Evolutionary conservation across 2,888 invertebrate species (phyloP).

Genomic region (Bruchidius siliquastri): DNA sequence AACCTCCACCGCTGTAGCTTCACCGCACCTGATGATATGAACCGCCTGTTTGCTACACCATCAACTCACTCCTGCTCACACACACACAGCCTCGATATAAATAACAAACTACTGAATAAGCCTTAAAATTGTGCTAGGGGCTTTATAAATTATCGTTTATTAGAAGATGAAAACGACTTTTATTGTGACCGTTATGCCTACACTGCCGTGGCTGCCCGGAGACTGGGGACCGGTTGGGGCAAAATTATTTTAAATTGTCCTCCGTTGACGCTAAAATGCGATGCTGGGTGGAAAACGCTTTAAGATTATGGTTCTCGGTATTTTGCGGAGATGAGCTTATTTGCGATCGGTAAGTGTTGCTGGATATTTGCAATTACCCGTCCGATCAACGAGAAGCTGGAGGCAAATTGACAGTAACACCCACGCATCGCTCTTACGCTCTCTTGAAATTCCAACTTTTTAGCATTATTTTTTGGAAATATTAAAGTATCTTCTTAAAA

Average conservation of each 20-base stretch:
- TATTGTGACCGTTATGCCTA: constrained; percentile 11
- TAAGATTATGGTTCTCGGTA: background rate
- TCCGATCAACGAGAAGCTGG: background rate
- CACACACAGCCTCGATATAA: constrained; percentile 26
- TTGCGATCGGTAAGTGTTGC: background rate
- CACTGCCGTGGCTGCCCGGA: background rate
- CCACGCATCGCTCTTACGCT: no score
- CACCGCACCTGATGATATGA: background rate
- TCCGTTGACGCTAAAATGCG: background rate
- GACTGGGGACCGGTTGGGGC: background rate
- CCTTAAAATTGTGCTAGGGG: constrained; percentile 28
- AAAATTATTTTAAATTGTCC: background rate
- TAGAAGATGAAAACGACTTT: constrained; percentile 9
- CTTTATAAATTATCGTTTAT: constrained; percentile 29
- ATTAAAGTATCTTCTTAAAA: no score
- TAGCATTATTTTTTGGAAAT: no score
- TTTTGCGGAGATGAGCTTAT: background rate
- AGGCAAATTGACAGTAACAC: no score
- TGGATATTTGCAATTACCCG: background rate
- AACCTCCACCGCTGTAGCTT: no score
- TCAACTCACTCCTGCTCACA: background rate
- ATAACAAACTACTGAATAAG: constrained; percentile 32
- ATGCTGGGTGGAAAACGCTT: background rate
- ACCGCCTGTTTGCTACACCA: background rate
- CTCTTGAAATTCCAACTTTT: no score